Conservation (phyloP, 2,888 invertebrate species). For the Lobophora halterata region DNA sequence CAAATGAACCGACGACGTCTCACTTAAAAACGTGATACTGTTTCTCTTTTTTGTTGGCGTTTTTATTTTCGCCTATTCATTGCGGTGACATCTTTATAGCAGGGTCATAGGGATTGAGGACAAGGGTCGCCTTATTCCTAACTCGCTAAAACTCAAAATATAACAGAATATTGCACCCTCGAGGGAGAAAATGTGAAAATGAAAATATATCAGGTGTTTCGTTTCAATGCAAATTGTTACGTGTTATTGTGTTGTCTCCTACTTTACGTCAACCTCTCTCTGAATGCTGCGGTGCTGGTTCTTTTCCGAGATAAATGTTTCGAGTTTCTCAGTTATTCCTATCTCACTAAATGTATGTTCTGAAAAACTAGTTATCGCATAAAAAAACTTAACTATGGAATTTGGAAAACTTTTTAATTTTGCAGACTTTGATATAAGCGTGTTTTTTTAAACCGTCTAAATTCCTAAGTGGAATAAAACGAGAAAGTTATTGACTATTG, state of each 20-base stretch:
- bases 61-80: conserved; percentile 34
- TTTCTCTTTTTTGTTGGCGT: conserved; percentile 24
- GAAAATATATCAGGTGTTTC: conserved; percentile 31
- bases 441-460: too few species aligned
- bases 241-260: conserved; percentile 20
- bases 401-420: too few species aligned
- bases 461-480: too few species aligned
- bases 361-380: too few species aligned
- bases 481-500: too few species aligned
- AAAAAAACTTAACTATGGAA: too few species aligned
- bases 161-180: conserved; percentile 4
- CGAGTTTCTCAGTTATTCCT: too few species aligned
- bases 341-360: too few species aligned
- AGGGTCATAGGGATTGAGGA: conserved; percentile 10
- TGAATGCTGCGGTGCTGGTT: conserved; percentile 6
- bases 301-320: conserved; percentile 7
- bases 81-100: conserved; percentile 31
- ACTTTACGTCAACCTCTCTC: conserved; percentile 8
- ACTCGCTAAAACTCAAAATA: conserved; percentile 15
- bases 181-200: conserved; percentile 21
- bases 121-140: conserved; percentile 8
- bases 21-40: conserved; percentile 30
- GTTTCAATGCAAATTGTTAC: conserved; percentile 25
- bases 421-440: too few species aligned
- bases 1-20: conserved; percentile 28